phyloP scores from a whole-genome alignment of 2,113 vertebrate species.

The Semicossyphus pulcher region DNA sequence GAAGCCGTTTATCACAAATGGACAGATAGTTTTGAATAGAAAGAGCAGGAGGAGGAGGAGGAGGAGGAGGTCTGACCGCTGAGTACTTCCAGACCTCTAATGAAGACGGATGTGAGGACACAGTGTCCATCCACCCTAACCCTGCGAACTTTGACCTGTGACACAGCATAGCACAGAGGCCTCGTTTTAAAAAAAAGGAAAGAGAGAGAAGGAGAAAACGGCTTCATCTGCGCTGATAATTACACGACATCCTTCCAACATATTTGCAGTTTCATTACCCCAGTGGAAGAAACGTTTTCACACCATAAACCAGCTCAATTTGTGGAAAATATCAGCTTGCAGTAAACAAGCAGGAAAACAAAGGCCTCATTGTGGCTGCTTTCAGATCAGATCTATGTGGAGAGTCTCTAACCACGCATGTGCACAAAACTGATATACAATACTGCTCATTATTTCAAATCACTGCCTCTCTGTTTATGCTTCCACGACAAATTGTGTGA shows the following conservation, averaged over 20 bases:
- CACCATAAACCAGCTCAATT: conserved; percentile 57
- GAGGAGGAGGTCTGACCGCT: conserved; percentile 66
- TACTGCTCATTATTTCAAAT: conserved; percentile 63
- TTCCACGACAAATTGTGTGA: conserved; percentile 56
- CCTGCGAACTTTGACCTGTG: conserved; percentile 74
- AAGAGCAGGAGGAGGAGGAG: conserved; percentile 40
- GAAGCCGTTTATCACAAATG: conserved; percentile 69
- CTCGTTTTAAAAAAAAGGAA: conserved; percentile 22
- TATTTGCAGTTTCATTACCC: conserved; percentile 41
- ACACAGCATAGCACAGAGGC: conserved; percentile 44
- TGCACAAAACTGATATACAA: conserved; percentile 54
- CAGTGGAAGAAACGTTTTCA: conserved; percentile 59
- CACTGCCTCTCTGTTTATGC: conserved; percentile 47
- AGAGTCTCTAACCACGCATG: conserved; percentile 44
- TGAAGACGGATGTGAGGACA: conserved; percentile 80
- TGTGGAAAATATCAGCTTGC: conserved; percentile 63
- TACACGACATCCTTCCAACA: conserved; percentile 29
- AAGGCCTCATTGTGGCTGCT: conserved; percentile 57
- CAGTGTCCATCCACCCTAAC: conserved; percentile 64
- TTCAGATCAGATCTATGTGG: conserved; percentile 46
- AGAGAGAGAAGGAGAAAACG: neutral
- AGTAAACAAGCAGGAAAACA: conserved; percentile 66
- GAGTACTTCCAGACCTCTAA: conserved; percentile 81
- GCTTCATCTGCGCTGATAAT: conserved; percentile 44
- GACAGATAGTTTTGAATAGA: conserved; percentile 70